Base-by-base conservation (phyloP, 2,113 vertebrate genomes). In the Rhineura floridana region DNA sequence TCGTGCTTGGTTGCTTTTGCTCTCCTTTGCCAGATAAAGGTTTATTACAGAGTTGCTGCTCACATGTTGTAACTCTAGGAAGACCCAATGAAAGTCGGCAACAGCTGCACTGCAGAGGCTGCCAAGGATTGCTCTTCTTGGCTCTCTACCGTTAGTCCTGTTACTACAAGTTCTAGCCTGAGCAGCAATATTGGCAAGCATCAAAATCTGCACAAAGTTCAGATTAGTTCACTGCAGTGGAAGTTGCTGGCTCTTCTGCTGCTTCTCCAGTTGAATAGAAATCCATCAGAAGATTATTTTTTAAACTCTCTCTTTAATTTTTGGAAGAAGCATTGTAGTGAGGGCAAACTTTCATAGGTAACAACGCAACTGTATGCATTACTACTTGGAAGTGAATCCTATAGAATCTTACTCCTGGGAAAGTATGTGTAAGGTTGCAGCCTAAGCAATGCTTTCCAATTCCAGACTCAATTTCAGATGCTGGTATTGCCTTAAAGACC, bases 141-240 rank as follows among this genome's bases (percentile, higher is more conserved):
- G 87, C 88, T 89, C 82, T 46, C 78, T 79, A 92, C 85, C 0
- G 10, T 84, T 19, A 48, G 93, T 88, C 84, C 48, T 89, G 90
- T 86, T 88, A 80, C 82, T 77, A 88, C 89, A 90, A 81, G 93
- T 87, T 93, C 67, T 8, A 0, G 83, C 85, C 69, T 55, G 80
- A 52, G 6, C 0, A 0, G 63, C 85, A 67, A 42, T 75, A 84
- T 87, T 8, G 25, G 91, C 78, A 87, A 91, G 69, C 2, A 3
- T 0, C 2, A 86, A 84, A 89, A 73, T 25, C 33, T 91, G 76
- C 86, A 63, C 77, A 36, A 75, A 83, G 94, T 93, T 95, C 91
- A 87, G 87, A 85, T 93, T 81, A 92, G 92, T 92, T 96, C 91
- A 95, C 25, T 19, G 79, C 36, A 91, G 50, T 75, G 88, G 89